phyloP scores from a whole-genome alignment of 2,888 invertebrate species.

The Apantesis nais region DNA sequence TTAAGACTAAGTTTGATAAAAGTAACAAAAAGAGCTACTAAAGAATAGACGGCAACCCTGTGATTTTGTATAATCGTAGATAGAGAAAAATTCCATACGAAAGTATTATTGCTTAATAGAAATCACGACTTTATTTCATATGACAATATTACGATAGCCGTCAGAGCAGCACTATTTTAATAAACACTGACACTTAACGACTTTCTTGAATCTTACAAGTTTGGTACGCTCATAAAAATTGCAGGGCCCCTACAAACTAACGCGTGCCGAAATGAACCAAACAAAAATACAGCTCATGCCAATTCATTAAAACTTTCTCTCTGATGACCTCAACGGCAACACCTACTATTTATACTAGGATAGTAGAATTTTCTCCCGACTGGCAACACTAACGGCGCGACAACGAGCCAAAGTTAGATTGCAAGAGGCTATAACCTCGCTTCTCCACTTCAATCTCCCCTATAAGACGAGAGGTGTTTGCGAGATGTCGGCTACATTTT shows the following conservation, averaged over 20 bases:
- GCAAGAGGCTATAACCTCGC: conserved; percentile 61
- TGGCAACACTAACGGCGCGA: conserved; percentile 69
- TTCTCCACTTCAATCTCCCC: conserved; percentile 56
- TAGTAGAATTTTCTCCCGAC: conserved; percentile 53
- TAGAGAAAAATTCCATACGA: background rate
- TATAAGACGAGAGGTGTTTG: conserved; percentile 54
- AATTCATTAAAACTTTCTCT: conserved; percentile 78
- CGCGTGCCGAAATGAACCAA: conserved; percentile 51
- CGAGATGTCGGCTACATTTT: conserved; percentile 47
- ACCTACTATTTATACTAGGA: conserved; percentile 63
- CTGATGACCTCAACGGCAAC: conserved; percentile 60
- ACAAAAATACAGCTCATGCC: conserved; percentile 57
- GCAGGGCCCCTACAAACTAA: conserved; percentile 49
- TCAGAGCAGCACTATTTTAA: conserved; percentile 35
- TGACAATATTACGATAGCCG: conserved; percentile 2
- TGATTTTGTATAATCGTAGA: background rate
- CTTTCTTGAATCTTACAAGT: conserved; percentile 38
- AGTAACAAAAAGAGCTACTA: background rate
- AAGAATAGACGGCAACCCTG: too few species aligned
- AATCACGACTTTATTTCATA: conserved; percentile 10
- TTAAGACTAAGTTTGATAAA: background rate
- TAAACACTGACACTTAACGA: conserved; percentile 37
- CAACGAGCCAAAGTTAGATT: conserved; percentile 79
- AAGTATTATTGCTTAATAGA: background rate
- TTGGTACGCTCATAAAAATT: conserved; percentile 48